Percentiles rank a stretch among this genome's conserved stretches.
Evolutionary conservation across 2,888 invertebrate genomes (phyloP).

Genomic region (Zygaena filipendulae): DNA sequence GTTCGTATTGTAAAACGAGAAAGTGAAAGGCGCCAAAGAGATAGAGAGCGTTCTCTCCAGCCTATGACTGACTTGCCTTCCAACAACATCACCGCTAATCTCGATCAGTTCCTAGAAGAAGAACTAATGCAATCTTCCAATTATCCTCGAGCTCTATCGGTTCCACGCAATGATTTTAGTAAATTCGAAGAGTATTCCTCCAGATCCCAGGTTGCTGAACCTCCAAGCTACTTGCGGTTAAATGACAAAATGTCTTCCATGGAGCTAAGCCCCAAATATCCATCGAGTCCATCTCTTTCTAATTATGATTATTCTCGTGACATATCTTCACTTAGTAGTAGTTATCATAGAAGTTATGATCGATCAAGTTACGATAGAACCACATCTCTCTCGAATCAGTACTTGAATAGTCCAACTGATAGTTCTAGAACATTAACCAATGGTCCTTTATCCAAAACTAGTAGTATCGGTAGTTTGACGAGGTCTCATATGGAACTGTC

Average conservation of each 20-base stretch:
- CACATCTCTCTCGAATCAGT: conserved; percentile 50
- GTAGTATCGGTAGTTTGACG: conserved; percentile 53
- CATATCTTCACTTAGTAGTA: conserved; percentile 49
- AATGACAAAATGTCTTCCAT: conserved; percentile 35
- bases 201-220: conserved; percentile 32
- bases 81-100: conserved; percentile 44
- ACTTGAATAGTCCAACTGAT: conserved; percentile 56
- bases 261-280: conserved; percentile 56
- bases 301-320: conserved; percentile 57
- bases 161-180: conserved; percentile 56
- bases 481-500: conserved; percentile 71
- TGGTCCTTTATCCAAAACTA: conserved; percentile 56
- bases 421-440: conserved; percentile 56
- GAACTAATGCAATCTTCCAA: conserved; percentile 47
- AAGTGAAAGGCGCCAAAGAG: conserved; percentile 86
- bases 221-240: conserved; percentile 34
- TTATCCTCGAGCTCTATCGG: conserved; percentile 59
- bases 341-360: conserved; percentile 50
- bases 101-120: conserved; percentile 61
- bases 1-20: conserved; percentile 94
- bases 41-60: conserved; percentile 74
- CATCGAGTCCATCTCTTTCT: conserved; percentile 56
- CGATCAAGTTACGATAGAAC: conserved; percentile 43
- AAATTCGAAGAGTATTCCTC: conserved; percentile 48
- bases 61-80: conserved; percentile 58